Conservation (phyloP, 2,797 vertebrate species). For the Eurystomus glaucurus region DNA sequence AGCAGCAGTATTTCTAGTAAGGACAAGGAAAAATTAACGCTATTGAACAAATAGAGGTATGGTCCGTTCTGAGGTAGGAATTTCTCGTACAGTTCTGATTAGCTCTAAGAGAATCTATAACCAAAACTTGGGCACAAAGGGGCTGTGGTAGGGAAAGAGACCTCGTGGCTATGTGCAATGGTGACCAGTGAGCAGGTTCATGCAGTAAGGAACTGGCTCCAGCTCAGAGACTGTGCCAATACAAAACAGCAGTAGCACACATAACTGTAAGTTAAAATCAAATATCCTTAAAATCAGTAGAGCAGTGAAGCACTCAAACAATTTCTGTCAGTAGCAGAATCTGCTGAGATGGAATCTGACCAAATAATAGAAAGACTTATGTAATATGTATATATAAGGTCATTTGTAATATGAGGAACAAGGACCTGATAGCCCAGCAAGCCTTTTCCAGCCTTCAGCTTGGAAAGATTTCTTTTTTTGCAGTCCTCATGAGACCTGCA, state of each 20-base stretch:
- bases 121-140: background rate
- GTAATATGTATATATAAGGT: background rate
- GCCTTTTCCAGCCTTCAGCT: background rate
- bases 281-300: background rate
- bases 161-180: fast-evolving
- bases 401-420: background rate
- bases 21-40: background rate
- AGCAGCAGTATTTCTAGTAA: background rate
- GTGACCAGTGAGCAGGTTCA: background rate
- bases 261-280: background rate
- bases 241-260: background rate
- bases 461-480: background rate
- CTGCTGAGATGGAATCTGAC: background rate
- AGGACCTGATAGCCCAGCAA: background rate
- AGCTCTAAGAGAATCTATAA: background rate
- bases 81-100: background rate
- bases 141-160: background rate
- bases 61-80: background rate
- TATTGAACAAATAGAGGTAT: background rate
- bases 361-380: background rate
- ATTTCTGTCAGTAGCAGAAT: background rate
- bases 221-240: background rate
- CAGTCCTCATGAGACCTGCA: background rate
- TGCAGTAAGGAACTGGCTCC: background rate
- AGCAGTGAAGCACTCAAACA: background rate